Base-by-base conservation (phyloP, 2,113 vertebrate genomes). In the Phyllostomus discolor region DNA sequence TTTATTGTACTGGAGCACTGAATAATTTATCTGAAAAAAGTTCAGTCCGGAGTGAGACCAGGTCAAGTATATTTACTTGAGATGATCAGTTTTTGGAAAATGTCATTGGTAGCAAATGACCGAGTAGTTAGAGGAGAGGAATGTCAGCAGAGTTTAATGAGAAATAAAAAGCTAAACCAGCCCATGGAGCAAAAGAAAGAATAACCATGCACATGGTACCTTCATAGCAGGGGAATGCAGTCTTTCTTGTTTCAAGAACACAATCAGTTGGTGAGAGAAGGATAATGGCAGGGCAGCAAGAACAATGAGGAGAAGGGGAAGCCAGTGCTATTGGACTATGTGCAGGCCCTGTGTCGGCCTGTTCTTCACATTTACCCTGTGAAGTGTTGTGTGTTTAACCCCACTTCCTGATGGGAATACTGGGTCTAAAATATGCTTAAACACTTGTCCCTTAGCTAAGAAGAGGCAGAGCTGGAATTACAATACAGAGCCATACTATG, bases 291-390 rank as follows among this genome's bases (percentile, higher is more conserved):
- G 69, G 72, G 8, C 26, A 16, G 33, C 9, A 64, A 4, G 33
- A 57, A 75, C 19, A 24, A 76, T 9, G 1, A 80, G 50, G 24
- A 48, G 16, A 78, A 70, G 62, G 10, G 33, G 20, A 88, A 46
- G 10, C n/a, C 8, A 14, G 1, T 28, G 2, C 38, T 38, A 54
- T 4, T 66, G 10, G 38, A 20, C 24, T 24, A 7, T 4, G 2
- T 62, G 4, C 20, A 43, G 26, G 3, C 22, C 35, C 3, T 52
- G 4, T 54, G 62, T 46, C 50, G 0, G 0, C 43, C 57, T 64
- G 72, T 92, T 73, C 31, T 43, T 86, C 9, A 19, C 28, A 52
- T 7, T 52, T 59, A 52, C 2, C 17, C 20, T 33, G 1, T 28
- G 24, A 76, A 2, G 9, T 24, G 43, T 11, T 14, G 17, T 52